Percentiles rank a stretch among this genome's conserved stretches.
These are phyloP conservation scores for Baccha elongata DNA, from an alignment of 2,888 invertebrate genomes.

Conservation along the genomic window DNA sequence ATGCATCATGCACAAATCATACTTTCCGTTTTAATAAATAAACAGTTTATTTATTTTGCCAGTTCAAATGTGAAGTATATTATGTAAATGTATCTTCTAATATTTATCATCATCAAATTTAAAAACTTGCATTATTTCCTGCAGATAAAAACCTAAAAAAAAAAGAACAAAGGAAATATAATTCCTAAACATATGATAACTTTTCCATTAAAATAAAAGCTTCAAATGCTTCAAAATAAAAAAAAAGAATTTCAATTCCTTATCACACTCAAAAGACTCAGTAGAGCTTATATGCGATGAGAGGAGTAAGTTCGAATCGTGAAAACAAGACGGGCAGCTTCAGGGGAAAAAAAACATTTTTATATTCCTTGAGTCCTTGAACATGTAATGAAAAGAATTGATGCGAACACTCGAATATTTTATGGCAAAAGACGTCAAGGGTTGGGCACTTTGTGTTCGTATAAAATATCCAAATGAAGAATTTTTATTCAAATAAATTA, in stretches of 20 bases:
- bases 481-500: slow-evolving; percentile 64
- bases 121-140: neutral
- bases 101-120: neutral
- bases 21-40: too few species aligned
- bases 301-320: slow-evolving; percentile 9
- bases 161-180: too few species aligned
- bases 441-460: slow-evolving; percentile 24
- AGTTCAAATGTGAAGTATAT: too few species aligned
- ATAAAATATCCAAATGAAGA: slow-evolving; percentile 44
- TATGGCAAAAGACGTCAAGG: slow-evolving; percentile 42
- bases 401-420: slow-evolving; percentile 60
- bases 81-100: too few species aligned
- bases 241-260: slow-evolving; percentile 21
- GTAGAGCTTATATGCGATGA: slow-evolving; percentile 26
- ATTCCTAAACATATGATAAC: neutral
- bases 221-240: neutral
- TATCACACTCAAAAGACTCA: neutral
- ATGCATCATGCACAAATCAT: too few species aligned
- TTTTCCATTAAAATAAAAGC: neutral
- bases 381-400: slow-evolving; percentile 62
- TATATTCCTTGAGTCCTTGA: slow-evolving; percentile 48
- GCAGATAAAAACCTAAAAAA: neutral
- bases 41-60: too few species aligned
- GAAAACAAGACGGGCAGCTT: neutral
- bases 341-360: neutral